Base-by-base conservation (phyloP, 92 coral and sea anemone genomes). In the Palythoa heliodiscus region DNA sequence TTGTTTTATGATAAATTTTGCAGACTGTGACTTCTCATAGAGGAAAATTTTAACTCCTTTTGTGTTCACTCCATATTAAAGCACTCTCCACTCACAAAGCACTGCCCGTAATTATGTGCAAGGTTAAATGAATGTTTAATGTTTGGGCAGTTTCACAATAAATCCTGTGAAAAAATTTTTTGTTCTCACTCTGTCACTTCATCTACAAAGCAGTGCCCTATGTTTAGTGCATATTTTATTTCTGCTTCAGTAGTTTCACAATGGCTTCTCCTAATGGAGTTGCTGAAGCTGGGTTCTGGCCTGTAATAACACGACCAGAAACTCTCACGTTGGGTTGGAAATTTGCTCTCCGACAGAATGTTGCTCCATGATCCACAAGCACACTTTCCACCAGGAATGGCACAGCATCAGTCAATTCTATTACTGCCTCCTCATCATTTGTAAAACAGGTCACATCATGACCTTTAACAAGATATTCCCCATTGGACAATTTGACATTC, bases 281-380 rank as follows among this genome's bases (percentile, higher is more conserved):
- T 19, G 98, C 98, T 23, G 98, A 96, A 11, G 91, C 93, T 11
- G 98, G 98, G 53, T 96, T 96, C 87, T 96, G 98, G 52, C 98
- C 98, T 10, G 98, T 96, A 13, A 81, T 90, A 43, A 96, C 89
- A 64, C 91, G 93, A 4, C 74, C 86, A 61, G 88, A 89, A 22
- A 76, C 94, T 50, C 81, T 88, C 52, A 92, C 98, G 54, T 89
- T 87, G 35, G 87, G 37, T 86, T 90, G 85, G 71, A 85, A 95
- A 37, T 67, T 39, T 12, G 89, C 80, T 25, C 86, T 87, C 5
- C 84, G 79, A n/a, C 78, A 61, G 64, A 95, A 95, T 23, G 63
- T 68, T 64, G 96, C 98, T 13, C 98, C 98, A 61, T 94, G 92
- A 38, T 95, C 92, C 71, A 64, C 86, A 13, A 95, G 88, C 57